These are phyloP conservation scores for Tetraodon nigroviridis DNA, from an alignment of 2,113 vertebrate species.

Conservation along the genomic window DNA sequence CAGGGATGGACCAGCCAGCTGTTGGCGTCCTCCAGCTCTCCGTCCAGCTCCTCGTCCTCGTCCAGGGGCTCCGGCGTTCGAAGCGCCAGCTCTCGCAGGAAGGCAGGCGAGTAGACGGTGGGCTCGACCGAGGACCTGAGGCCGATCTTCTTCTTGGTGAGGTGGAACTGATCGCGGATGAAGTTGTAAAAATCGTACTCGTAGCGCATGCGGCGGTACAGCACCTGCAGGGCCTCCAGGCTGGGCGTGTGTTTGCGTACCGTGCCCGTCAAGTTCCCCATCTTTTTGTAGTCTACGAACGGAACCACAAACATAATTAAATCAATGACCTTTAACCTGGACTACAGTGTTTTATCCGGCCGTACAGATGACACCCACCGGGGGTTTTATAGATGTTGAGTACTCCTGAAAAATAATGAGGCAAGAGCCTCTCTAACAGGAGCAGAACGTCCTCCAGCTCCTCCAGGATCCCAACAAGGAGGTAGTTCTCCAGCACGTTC, in stretches of 20 bases:
- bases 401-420: slow-evolving; percentile 97
- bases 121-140: slow-evolving; percentile 78
- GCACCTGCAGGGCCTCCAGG: slow-evolving; percentile 88
- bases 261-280: slow-evolving; percentile 96
- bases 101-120: slow-evolving; percentile 69
- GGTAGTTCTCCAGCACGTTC: slow-evolving; percentile 95
- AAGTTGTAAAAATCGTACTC: slow-evolving; percentile 98
- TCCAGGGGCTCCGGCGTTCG: slow-evolving; percentile 86
- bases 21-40: slow-evolving; percentile 74
- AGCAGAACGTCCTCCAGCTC: slow-evolving; percentile 97
- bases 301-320: not conserved
- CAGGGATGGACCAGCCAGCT: slow-evolving; percentile 75
- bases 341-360: not conserved
- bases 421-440: slow-evolving; percentile 95
- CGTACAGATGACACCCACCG: slow-evolving; percentile 70
- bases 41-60: slow-evolving; percentile 88
- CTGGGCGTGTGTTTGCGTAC: slow-evolving; percentile 92
- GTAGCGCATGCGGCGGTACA: slow-evolving; percentile 93
- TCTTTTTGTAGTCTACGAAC: slow-evolving; percentile 85
- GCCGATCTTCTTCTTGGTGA: slow-evolving; percentile 93
- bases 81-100: slow-evolving; percentile 80
- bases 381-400: slow-evolving; percentile 96
- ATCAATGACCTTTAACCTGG: not conserved
- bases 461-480: slow-evolving; percentile 95
- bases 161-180: slow-evolving; percentile 92